Evolutionary conservation across 2,113 vertebrate genomes (phyloP), one percentile per base, ranked within the genome.

Genomic region (Odontophorus gujanensis): DNA sequence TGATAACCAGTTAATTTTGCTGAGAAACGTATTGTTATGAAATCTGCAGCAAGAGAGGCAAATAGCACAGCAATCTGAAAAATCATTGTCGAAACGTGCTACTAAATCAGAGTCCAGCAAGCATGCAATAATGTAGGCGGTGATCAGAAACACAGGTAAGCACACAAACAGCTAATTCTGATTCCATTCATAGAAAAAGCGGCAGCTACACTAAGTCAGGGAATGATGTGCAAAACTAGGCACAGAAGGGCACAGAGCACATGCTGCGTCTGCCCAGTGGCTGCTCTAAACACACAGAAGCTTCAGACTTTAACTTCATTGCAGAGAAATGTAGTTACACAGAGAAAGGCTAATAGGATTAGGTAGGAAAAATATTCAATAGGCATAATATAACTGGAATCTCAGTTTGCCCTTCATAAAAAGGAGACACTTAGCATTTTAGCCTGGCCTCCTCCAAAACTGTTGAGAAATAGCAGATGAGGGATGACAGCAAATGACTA

Each of bases 381-480:
- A 87, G 28, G 28, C 25, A 11, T 13, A 62, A 32, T 32, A 45
- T 18, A 38, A 24, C 32, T 72, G 57, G 67, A 74, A 32, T 25
- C 71, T 59, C 16, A 25, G 48, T 91, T 77, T 85, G 30, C 80
- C 50, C 25, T 40, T 13, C 59, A 50, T 32, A 30, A 66, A 82
- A 89, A 83, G 7, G 55, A 91, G 19, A 94, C 8, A 14, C 19
- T 40, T 36, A 13, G 21, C 66, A 69, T 76, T 95, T 79, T 72
- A 72, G 69, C 62, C 45, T 8, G 40, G 40, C 73, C 68, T 61
- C 72, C 76, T 65, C 61, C 68, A 83, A 94, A 83, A 83, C 3
- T 72, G 57, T 8, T 84, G 94, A 95, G 88, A 86, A 85, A 45
- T 4, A 75, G 80, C 88, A 94, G 83, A 81, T 51, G 20, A 48